Conservation (phyloP, 2,113 vertebrate species). For the Echinops telfairi region DNA sequence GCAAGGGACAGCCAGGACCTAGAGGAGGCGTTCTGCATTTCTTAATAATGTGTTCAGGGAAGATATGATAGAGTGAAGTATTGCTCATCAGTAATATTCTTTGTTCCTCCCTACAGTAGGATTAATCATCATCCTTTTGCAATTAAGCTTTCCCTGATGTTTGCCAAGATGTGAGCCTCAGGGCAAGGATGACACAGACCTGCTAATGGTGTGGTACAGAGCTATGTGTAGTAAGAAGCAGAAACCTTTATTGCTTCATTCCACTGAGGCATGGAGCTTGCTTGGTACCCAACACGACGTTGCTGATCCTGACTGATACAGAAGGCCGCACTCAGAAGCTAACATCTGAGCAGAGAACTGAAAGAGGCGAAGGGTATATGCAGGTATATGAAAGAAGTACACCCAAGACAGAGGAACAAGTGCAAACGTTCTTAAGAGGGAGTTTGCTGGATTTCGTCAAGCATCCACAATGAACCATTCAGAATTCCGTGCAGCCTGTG, state of each 20-base stretch:
- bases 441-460: neutral
- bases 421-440: neutral
- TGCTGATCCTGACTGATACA: neutral
- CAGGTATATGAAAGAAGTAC: neutral
- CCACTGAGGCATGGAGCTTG: neutral
- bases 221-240: neutral
- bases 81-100: too few species aligned
- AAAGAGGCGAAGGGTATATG: neutral
- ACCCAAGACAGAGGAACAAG: neutral
- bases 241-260: neutral
- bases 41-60: too few species aligned
- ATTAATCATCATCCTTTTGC: too few species aligned
- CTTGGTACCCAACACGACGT: neutral
- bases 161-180: too few species aligned
- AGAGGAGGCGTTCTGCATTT: too few species aligned
- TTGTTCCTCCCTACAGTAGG: too few species aligned
- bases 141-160: too few species aligned
- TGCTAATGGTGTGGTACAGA: neutral
- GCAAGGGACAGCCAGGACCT: too few species aligned
- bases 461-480: neutral
- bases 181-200: too few species aligned
- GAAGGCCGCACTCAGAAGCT: slow-evolving; percentile 10
- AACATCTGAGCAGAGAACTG: too few species aligned
- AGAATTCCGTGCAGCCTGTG: neutral
- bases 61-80: too few species aligned